These are phyloP conservation scores for Alosa alosa DNA, from an alignment of 2,113 vertebrate genomes.

Conservation along the genomic window DNA sequence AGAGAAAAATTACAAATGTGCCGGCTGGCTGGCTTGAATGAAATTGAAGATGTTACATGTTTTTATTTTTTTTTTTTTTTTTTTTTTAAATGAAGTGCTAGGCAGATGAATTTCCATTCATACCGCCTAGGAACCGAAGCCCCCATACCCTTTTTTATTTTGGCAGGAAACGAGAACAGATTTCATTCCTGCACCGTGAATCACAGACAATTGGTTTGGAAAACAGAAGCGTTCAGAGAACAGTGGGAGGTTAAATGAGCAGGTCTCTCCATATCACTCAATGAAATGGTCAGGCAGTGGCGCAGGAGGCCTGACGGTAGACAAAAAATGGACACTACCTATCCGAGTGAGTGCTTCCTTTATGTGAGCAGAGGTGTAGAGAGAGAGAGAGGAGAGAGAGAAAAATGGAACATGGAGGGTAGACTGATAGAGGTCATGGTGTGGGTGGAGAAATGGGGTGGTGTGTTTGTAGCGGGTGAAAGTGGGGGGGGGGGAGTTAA, in stretches of 20 bases:
- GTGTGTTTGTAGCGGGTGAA: conserved; percentile 28
- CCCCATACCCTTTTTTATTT: neutral
- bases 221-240: neutral
- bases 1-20: neutral
- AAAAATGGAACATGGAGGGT: neutral
- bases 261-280: conserved; percentile 10
- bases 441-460: neutral
- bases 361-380: neutral
- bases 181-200: neutral
- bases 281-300: neutral
- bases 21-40: neutral
- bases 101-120: neutral
- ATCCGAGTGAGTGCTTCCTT: neutral
- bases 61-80: too few relatives aligned
- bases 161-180: conserved; percentile 2
- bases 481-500: conserved; percentile 30
- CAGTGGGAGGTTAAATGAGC: conserved; percentile 11
- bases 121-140: neutral
- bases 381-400: neutral
- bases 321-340: neutral
- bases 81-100: neutral
- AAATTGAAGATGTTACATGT: neutral
- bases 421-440: neutral
- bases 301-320: neutral
- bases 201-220: conserved; percentile 19